phyloP scores from a whole-genome alignment of 2,113 vertebrate species.

The Chascanopsetta lugubris region DNA sequence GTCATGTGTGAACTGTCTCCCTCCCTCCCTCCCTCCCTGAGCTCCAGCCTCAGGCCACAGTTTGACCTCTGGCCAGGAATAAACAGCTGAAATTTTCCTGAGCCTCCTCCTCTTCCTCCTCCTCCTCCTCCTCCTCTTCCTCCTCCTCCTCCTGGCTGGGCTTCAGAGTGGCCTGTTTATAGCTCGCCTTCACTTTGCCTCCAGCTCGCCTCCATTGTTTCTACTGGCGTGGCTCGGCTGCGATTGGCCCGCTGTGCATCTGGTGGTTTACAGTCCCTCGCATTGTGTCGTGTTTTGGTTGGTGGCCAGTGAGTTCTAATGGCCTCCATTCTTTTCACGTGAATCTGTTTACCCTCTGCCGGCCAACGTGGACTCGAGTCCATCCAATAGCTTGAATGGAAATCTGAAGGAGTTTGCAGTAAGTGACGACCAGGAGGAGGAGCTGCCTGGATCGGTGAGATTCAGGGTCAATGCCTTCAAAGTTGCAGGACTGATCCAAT shows the following conservation, averaged over 20 bases:
- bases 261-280: constrained; percentile 15
- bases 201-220: constrained; percentile 42
- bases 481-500: too few relatives aligned
- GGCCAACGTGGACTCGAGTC: neutral
- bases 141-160: constrained; percentile 47
- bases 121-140: constrained; percentile 17
- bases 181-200: constrained; percentile 47
- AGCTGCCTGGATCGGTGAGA: too few relatives aligned
- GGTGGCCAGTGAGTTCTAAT: neutral
- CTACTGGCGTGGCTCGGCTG: constrained; percentile 19
- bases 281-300: constrained; percentile 23
- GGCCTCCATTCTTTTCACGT: neutral
- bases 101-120: constrained; percentile 24
- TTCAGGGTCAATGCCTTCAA: too few relatives aligned
- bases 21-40: constrained; percentile 21
- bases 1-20: constrained; percentile 12
- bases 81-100: constrained; percentile 52
- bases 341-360: neutral
- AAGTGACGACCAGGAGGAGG: too few relatives aligned
- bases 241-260: constrained; percentile 12
- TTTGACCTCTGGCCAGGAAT: constrained; percentile 65
- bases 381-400: too few relatives aligned
- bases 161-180: constrained; percentile 42
- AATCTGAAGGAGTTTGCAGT: too few relatives aligned
- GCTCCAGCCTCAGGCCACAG: constrained; percentile 48